phyloP scores from a whole-genome alignment of 1,140 invertebrate genomes.

The Rhagoletis zephyria region DNA sequence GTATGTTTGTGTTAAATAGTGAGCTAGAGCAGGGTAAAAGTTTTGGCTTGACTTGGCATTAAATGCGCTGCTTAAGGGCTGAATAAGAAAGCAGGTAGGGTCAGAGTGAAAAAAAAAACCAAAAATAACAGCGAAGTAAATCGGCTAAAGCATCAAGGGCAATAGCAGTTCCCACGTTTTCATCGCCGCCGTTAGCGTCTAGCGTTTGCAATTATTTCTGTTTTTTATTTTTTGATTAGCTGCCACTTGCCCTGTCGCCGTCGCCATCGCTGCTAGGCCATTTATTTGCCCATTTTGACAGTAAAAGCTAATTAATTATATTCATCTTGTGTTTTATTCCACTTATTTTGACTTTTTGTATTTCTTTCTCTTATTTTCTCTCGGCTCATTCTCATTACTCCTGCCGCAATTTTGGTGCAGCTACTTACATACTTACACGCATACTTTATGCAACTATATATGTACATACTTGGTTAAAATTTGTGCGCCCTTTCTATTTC shows the following conservation, averaged over 20 bases:
- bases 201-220: neutral
- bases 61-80: conserved; percentile 22
- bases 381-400: neutral
- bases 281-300: conserved; percentile 35
- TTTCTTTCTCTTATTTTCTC: neutral
- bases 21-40: neutral
- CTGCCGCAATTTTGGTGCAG: neutral
- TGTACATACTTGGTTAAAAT: neutral
- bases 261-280: neutral
- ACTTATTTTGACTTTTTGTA: neutral
- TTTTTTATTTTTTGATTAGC: neutral
- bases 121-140: too few species aligned
- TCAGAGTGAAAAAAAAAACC: neutral
- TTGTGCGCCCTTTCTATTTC: neutral
- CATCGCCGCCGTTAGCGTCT: neutral
- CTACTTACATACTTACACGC: neutral
- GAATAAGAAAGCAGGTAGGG: neutral
- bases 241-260: neutral
- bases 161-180: too few species aligned
- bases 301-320: conserved; percentile 45
- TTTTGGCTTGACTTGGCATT: conserved; percentile 27
- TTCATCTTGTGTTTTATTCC: conserved; percentile 1
- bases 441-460: neutral
- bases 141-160: too few species aligned
- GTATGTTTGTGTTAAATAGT: neutral